Base-by-base conservation (phyloP, 2,888 invertebrate species). In the Patella depressa region DNA sequence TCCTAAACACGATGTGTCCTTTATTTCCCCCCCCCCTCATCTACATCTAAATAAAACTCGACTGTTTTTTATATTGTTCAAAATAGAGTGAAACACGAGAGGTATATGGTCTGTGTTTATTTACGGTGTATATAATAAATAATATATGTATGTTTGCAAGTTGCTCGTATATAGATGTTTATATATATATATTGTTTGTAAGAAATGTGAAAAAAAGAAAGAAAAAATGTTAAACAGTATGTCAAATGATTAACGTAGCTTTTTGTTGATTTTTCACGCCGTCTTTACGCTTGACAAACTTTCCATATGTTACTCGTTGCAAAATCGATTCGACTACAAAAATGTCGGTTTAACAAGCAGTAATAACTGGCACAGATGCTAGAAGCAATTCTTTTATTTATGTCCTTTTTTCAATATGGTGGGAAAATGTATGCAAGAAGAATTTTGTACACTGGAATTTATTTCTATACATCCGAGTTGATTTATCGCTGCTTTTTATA, bases 181-280 rank as follows among this genome's bases (percentile, higher is more conserved):
- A 45, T 45, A 45, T 45, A 45, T 45, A 45, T 9, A 45, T 45
- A 45, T 45, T 45, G 45, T 45, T 45, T 45, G 45, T 45, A 45
- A 45, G 45, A 45, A 45, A 45, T 45, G 45, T 45, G 45, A 45
- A 45, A 45, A 45, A 45, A 45, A 45, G 45, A 45, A 4, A 45
- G 45, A 45, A 45, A 45, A 45, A 45, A 45, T 45, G 45, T 45
- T 45, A 45, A 45, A 45, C 45, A 45, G 45, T 45, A 45, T 45
- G 45, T 45, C 45, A 45, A 45, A 45, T 45, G 45, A 45, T 45
- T 45, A 45, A 45, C 45, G 45, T 9, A 9, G 45, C 45, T 65
- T 65, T 65, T 65, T 65, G 65, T 65, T 65, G 65, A 24, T 65
- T 65, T 65, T 65, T 65, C 65, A 65, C 65, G 65, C 65, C 65